Base-by-base conservation (phyloP, 2,888 invertebrate species). In the Tenthredo notha region DNA sequence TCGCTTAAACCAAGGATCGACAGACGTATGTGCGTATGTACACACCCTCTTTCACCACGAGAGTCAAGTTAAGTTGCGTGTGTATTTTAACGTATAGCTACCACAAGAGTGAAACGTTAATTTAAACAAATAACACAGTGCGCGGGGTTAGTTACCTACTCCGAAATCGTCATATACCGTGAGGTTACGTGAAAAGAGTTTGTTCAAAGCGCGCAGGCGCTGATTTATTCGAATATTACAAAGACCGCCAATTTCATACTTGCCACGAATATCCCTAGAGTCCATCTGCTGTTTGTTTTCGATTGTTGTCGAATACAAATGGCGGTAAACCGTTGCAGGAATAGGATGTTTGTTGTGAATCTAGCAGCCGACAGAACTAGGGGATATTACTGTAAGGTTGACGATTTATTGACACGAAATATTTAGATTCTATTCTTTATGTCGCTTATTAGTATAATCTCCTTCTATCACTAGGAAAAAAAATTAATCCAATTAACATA, bases 91-190 rank as follows among this genome's bases (percentile, higher is more conserved):
- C 12, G 12, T 12, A 18, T 12, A 18, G 25, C 33, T 67, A 67
- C 15, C 15, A 33, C 67, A 18, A 47, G 29, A 33, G 67, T 33
- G 33, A 33, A 67, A 33, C 33, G 15, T 33, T 33, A 67, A 67
- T 67, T 67, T 67, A 15, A 33, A 67, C 67, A 67, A 67, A 67
- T 67, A 67, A 67, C 67, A 67, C 33, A 18, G 67, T 12, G 12
- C 47, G 12, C 15, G 47, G 29, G 2, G 4, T 4, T 7, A 37
- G 7, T 0, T 33, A 12, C 15, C 37, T 67, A 12, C 15, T 33
- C 4, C 67, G 33, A 33, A 67, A 12, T 33, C 4, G 21, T 10
- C 25, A 4, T 15, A 47, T 47, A 47, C 12, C n/a, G n/a, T n/a
- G n/a, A n/a, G n/a, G n/a, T n/a, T n/a, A n/a, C n/a, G n/a, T n/a